Evolutionary conservation across 2,113 vertebrate genomes (phyloP).

Genomic region (Psettodes erumei): DNA sequence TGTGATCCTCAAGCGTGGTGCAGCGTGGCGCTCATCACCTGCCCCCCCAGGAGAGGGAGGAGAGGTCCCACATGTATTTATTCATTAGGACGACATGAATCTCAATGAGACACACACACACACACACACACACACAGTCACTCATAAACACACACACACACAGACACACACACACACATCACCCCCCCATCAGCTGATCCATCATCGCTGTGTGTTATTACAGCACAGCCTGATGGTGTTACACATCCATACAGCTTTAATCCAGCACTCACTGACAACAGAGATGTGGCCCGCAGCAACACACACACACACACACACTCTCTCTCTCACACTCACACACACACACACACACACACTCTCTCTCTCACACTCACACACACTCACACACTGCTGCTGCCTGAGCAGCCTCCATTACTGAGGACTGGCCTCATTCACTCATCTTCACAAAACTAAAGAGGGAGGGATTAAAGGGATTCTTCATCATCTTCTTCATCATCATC

Average conservation of each 20-base stretch:
- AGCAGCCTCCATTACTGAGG: constrained; percentile 49
- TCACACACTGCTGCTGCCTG: too few relatives aligned
- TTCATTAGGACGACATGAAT: constrained; percentile 71
- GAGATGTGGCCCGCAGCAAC: constrained; percentile 43
- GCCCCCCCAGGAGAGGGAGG: too few relatives aligned
- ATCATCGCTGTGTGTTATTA: constrained; percentile 56
- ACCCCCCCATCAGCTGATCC: constrained; percentile 49
- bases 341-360: constrained; percentile 50
- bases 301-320: constrained; percentile 51
- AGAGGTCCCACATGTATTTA: constrained; percentile 38
- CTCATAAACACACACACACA: not conserved
- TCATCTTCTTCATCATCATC: too few relatives aligned
- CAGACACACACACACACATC: constrained; percentile 16
- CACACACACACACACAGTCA: constrained; percentile 13
- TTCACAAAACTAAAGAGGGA: constrained; percentile 41
- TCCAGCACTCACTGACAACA: constrained; percentile 50
- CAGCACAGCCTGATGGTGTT: constrained; percentile 60
- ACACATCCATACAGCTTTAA: constrained; percentile 51
- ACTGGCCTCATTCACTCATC: constrained; percentile 38
- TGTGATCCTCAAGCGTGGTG: too few relatives aligned
- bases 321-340: too few relatives aligned
- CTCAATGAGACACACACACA: constrained; percentile 43
- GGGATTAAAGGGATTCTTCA: constrained; percentile 5
- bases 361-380: constrained; percentile 51
- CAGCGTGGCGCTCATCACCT: constrained; percentile 56